Conservation (phyloP, 2,797 vertebrate species). For the Hyperoplus immaculatus region DNA sequence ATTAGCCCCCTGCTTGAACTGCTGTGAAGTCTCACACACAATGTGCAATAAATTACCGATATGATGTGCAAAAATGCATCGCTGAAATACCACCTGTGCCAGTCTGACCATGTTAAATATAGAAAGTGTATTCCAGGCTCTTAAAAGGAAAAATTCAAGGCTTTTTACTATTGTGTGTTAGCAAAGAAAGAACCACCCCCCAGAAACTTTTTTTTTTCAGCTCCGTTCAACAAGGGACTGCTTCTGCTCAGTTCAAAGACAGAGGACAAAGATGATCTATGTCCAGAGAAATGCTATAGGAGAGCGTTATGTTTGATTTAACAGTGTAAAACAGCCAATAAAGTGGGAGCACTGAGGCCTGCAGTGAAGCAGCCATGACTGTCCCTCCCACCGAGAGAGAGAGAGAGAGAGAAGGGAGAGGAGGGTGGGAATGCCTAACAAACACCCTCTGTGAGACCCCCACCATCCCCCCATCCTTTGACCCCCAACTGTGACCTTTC, state of each 20-base stretch:
- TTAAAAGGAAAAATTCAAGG: background rate
- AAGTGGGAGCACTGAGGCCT: constrained; percentile 74
- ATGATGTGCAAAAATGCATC: background rate
- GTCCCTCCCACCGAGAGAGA: constrained; percentile 62
- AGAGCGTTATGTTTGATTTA: constrained; percentile 63
- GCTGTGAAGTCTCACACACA: constrained; percentile 14
- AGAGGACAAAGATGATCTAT: constrained; percentile 66
- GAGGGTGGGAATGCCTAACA: constrained; percentile 76
- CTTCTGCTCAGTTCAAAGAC: constrained; percentile 46
- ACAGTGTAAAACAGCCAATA: constrained; percentile 76
- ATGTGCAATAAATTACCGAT: constrained; percentile 9
- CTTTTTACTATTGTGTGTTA: background rate
- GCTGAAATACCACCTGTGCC: background rate
- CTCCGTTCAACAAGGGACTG: constrained; percentile 35
- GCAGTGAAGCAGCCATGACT: constrained; percentile 69
- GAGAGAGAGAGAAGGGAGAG: constrained; percentile 7
- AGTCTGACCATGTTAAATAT: constrained; percentile 4
- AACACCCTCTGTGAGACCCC: constrained; percentile 81
- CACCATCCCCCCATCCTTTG: constrained; percentile 58
- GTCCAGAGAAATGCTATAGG: constrained; percentile 41
- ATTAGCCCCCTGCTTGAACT: constrained; percentile 43
- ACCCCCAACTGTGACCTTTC: constrained; percentile 80
- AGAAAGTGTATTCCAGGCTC: constrained; percentile 7
- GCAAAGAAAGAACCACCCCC: constrained; percentile 1
- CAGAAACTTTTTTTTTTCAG: background rate